These are phyloP conservation scores for Rhysida immarginata DNA, from an alignment of 1,140 invertebrate genomes.

Conservation along the genomic window DNA sequence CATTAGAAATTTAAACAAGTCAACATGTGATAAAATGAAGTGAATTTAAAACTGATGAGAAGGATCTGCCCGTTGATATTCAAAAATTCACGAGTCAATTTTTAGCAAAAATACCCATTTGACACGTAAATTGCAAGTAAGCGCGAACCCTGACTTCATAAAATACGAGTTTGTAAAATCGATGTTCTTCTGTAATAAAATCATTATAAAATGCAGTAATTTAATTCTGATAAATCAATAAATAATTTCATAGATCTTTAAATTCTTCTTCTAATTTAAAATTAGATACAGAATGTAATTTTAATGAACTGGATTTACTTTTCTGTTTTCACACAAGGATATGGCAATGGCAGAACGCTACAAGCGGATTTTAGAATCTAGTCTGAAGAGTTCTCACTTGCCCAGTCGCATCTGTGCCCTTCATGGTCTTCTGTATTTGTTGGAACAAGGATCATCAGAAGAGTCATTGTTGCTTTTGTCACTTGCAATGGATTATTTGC, in stretches of 20 bases:
- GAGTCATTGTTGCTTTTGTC: slow-evolving; percentile 43
- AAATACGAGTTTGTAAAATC: no score
- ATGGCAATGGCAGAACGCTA: slow-evolving; percentile 35
- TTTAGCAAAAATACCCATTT: no score
- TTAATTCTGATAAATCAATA: no score
- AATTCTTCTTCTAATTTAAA: slow-evolving; percentile 1
- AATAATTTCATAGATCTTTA: background rate
- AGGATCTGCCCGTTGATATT: no score
- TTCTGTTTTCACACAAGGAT: slow-evolving; percentile 20
- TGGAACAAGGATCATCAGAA: slow-evolving; percentile 40
- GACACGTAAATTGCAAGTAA: no score
- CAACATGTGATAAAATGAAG: no score
- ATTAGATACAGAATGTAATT: slow-evolving; percentile 15
- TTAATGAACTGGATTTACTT: background rate
- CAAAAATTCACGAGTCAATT: no score
- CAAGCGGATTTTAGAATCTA: slow-evolving; percentile 43
- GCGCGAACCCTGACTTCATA: no score
- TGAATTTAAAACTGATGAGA: no score
- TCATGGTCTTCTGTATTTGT: slow-evolving; percentile 56
- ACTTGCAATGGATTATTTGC: slow-evolving; percentile 48
- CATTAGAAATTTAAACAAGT: no score
- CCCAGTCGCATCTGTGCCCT: slow-evolving; percentile 49
- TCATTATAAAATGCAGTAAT: no score
- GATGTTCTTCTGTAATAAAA: no score
- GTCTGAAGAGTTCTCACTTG: slow-evolving; percentile 46